These are phyloP conservation scores for Enteromius viviparus DNA, from an alignment of 2,797 vertebrate genomes.

Conservation along the genomic window DNA sequence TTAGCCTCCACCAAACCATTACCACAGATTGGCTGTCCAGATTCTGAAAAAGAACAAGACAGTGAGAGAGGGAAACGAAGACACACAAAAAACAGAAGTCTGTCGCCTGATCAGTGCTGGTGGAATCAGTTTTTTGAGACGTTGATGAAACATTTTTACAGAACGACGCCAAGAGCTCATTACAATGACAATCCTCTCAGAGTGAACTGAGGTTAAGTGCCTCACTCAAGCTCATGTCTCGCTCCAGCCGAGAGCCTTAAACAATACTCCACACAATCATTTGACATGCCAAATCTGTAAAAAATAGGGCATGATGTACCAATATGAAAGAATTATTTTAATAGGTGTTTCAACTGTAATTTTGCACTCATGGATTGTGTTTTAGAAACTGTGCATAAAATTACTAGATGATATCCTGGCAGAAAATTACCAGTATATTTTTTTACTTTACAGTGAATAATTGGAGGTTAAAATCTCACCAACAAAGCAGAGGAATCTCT, in stretches of 20 bases:
- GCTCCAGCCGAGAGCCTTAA: background rate
- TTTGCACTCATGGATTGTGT: background rate
- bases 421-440: background rate
- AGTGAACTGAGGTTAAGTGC: background rate
- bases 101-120: background rate
- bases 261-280: background rate
- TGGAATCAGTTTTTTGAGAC: background rate
- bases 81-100: background rate
- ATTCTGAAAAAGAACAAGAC: constrained; percentile 76
- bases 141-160: background rate
- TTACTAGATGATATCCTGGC: background rate
- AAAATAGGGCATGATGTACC: background rate
- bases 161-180: background rate
- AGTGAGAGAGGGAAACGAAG: background rate
- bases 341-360: background rate
- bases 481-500: constrained; percentile 90
- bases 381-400: background rate
- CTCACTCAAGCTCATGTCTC: background rate
- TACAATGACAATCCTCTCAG: background rate
- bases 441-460: background rate
- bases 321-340: background rate
- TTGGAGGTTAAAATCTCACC: constrained; percentile 75
- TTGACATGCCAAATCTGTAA: background rate
- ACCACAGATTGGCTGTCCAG: constrained; percentile 96
- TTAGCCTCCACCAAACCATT: constrained; percentile 92